Base-by-base conservation (phyloP, 2,797 vertebrate genomes). In the Sandelia bainsii region DNA sequence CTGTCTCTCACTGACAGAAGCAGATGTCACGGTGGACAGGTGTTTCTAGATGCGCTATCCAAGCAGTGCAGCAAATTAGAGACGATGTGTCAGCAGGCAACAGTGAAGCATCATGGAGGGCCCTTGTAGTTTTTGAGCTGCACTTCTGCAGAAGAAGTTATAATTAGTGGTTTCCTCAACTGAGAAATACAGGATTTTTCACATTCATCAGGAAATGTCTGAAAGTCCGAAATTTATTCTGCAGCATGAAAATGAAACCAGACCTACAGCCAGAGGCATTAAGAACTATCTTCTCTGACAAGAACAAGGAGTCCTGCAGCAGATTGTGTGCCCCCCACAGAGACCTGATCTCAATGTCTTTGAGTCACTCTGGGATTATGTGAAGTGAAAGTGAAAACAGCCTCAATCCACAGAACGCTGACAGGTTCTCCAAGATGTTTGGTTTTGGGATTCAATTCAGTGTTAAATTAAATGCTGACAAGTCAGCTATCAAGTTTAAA, bases 61-160 rank as follows among this genome's bases (percentile, higher is more conserved):
- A 70, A 75, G 69, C 32, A 62, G 32, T 57, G 23, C 22, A 56
- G 68, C 29, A 51, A 56, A 44, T n/a, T n/a, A 20, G 8, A 10
- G 45, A 9, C 8, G 45, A n/a, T 16, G 23, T 39, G 37, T 60
- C 8, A 58, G 25, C 45, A 57, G 44, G 19, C 42, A 29, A 8
- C 59, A 37, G 45, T 37, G 45, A 37, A 22, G n/a, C 19, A 46
- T 3, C 7, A 9, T 34, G 32, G 32, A 34, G 32, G 32, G 9
- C 32, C 7, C 7, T 34, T 1, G 10, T 20, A 59, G 4, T 27
- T 5, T 11, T 12, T 40, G 17, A 40, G 57, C 29, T 23, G 29
- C 9, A 29, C 25, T 29, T 45, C 23, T 60, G 5, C 9, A 12
- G 9, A 19, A 27, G 6, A 4, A 3, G 22, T 25, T 16, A n/a